Evolutionary conservation across 1,140 invertebrate genomes (phyloP), one percentile per base, ranked within the genome.

Genomic region (Diorhabda elongata): DNA sequence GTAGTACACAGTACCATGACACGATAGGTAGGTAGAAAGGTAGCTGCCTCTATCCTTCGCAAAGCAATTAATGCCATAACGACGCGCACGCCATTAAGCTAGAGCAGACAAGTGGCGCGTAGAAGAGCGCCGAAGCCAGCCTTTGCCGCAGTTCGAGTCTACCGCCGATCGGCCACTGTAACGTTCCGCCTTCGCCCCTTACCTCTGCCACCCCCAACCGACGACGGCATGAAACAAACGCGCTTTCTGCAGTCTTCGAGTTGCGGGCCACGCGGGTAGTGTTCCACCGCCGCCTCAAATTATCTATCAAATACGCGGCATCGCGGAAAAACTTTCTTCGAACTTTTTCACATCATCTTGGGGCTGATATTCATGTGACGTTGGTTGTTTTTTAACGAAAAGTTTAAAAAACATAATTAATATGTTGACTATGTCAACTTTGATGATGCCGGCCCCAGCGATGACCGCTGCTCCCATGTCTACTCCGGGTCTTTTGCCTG

Each of bases 371-470:
- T 9, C 44, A 8, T 64, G 44, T 52, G 62, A 52, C 43, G 43
- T 64, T 4, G 9, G 45, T 9, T 43, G 62, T 47, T 64, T 64
- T 43, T 52, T 64, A 47, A 26, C 5, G 5, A 64, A 42, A n/a
- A 44, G 7, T 11, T 43, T 26, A 4, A 42, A n/a, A 6, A 64
- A 6, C 43, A 11, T n/a, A 45, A 4, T 41, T 42, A 75, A 73
- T 70, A 79, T 76, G 79, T 75, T 80, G 74, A 78, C 79, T 47
- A 79, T 80, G 79, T 80, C 79, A 59, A 79, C 79, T 64, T 69
- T 80, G 67, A 79, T 80, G 79, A 80, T 80, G 78, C 79, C 79
- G 44, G 77, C 79, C 11, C 77, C 78, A 58, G 73, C 77, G 45
- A 77, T 80, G 74, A 75, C 77, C 45, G 71, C 77, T 6, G 73